phyloP scores from a whole-genome alignment of 2,797 vertebrate genomes.

The Poeciliopsis infans region DNA sequence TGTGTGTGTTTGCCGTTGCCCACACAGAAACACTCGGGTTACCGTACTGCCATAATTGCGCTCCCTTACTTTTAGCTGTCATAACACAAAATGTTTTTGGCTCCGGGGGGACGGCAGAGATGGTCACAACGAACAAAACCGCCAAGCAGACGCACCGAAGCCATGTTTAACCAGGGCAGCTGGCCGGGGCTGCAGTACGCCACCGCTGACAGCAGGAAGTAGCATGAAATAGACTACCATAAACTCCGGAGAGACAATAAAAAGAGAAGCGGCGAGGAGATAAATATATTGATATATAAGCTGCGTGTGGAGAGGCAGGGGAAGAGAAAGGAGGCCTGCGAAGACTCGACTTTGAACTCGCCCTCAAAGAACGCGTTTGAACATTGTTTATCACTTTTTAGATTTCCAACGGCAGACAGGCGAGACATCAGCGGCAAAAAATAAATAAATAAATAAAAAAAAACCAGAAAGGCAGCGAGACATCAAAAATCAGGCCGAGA shows the following conservation, averaged over 20 bases:
- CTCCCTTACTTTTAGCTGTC: conserved; percentile 73
- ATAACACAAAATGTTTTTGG: conserved; percentile 68
- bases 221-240: conserved; percentile 41
- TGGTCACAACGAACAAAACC: conserved; percentile 64
- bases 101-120: conserved; percentile 43
- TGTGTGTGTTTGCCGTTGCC: conserved; percentile 47
- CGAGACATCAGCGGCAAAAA: not conserved
- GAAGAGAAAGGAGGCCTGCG: not conserved
- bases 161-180: conserved; percentile 56
- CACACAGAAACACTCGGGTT: conserved; percentile 73
- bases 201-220: conserved; percentile 48
- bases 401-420: conserved; percentile 16
- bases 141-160: conserved; percentile 70
- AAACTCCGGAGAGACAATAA: conserved; percentile 45
- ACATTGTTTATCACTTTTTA: conserved; percentile 19
- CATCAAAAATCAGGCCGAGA: conserved; percentile 2
- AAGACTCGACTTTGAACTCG: conserved; percentile 3
- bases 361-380: conserved; percentile 35
- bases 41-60: conserved; percentile 68
- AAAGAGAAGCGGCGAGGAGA: conserved; percentile 11
- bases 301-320: not conserved
- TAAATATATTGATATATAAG: conserved; percentile 11
- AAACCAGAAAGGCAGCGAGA: not conserved
- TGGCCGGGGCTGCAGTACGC: conserved; percentile 27
- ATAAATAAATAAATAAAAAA: too few relatives aligned